phyloP scores from a whole-genome alignment of 2,888 invertebrate genomes.

The Microctonus hyperodae region DNA sequence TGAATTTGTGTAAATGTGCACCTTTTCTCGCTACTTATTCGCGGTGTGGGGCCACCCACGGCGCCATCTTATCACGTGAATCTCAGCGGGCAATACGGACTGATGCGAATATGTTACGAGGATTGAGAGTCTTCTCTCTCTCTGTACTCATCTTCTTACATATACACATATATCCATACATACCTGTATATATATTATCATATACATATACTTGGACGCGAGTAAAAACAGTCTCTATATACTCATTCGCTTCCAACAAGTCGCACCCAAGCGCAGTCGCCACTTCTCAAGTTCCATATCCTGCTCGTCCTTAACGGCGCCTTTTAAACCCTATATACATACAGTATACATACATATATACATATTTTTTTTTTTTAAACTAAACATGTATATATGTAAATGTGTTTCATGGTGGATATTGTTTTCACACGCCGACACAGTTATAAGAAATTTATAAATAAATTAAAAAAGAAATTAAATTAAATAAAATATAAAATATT shows the following conservation, averaged over 20 bases:
- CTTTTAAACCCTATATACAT: neutral
- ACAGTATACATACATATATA: neutral
- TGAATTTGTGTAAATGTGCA: conserved; percentile 11
- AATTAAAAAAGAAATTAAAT: neutral
- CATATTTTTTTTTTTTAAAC: neutral
- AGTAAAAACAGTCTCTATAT: conserved; percentile 13
- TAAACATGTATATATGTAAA: conserved; percentile 3
- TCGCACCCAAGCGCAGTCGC: conserved; percentile 40
- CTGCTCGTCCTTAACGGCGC: conserved; percentile 47
- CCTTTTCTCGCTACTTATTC: conserved; percentile 26
- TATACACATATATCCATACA: neutral
- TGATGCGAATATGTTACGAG: conserved; percentile 24
- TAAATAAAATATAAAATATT: neutral
- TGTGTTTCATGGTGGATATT: conserved; percentile 27
- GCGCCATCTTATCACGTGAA: conserved; percentile 59
- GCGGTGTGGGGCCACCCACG: conserved; percentile 58
- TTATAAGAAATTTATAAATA: neutral
- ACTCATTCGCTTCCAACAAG: conserved; percentile 29
- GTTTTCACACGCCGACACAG: conserved; percentile 34
- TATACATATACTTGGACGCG: neutral
- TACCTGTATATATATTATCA: neutral
- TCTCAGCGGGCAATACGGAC: conserved; percentile 46
- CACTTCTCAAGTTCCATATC: conserved; percentile 59
- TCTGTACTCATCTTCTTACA: conserved; percentile 19
- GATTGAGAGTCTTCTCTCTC: conserved; percentile 1